Evolutionary conservation across 2,888 invertebrate genomes (phyloP).

Genomic region (Drosophila mulleri): DNA sequence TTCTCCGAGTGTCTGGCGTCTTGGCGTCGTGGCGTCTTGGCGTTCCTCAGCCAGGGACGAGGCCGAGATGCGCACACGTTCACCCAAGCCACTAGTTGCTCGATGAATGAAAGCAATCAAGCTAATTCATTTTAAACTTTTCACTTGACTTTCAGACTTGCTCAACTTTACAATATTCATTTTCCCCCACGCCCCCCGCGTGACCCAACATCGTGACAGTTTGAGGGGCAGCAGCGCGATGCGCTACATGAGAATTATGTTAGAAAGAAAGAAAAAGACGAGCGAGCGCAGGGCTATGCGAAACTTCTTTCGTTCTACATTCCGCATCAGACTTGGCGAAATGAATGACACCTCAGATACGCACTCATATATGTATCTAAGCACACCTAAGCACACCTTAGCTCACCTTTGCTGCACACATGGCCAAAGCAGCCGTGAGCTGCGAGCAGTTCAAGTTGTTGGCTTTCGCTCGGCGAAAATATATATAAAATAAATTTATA

Average conservation of each 20-base stretch:
- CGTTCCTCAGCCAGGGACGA: constrained; percentile 1
- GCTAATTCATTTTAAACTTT: constrained; percentile 66
- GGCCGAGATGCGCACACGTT: constrained; percentile 9
- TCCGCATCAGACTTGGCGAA: constrained; percentile 1
- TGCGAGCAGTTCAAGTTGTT: constrained; percentile 27
- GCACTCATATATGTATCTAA: constrained; percentile 7
- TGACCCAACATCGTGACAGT: constrained; percentile 34
- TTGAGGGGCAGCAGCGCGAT: constrained; percentile 21
- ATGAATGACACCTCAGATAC: constrained; percentile 29
- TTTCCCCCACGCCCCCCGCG: constrained; percentile 17
- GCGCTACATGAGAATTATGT: constrained; percentile 45
- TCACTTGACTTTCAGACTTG: constrained; percentile 45
- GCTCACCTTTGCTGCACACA: constrained; percentile 33
- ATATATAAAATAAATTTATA: constrained; percentile 77
- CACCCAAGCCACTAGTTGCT: constrained; percentile 30
- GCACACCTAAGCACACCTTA: constrained; percentile 7
- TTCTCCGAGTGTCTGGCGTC: constrained; percentile 3
- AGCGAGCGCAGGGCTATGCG: background rate
- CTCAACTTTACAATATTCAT: constrained; percentile 46
- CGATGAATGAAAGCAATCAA: constrained; percentile 48
- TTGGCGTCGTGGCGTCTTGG: background rate
- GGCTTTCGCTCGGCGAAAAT: constrained; percentile 47
- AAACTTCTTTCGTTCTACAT: constrained; percentile 6
- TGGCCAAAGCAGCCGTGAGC: constrained; percentile 14
- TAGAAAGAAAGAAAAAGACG: constrained; percentile 28